A percentile compares a stretch with the other conserved stretches of the same genome.
Conservation (phyloP, 2,797 vertebrate genomes). For the Steatocranus sp. region DNA sequence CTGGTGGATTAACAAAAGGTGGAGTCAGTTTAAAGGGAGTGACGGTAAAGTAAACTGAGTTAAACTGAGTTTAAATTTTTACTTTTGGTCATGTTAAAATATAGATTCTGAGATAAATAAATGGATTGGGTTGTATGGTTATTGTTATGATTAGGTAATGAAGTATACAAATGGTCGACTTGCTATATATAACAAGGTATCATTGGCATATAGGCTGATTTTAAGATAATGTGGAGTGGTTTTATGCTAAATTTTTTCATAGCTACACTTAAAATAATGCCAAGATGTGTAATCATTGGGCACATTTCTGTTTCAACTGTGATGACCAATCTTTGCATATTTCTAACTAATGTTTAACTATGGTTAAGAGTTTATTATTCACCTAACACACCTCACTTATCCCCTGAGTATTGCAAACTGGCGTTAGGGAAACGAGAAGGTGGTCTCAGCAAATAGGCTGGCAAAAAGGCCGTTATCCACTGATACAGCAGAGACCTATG, state of each 20-base stretch:
- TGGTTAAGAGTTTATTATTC: not conserved
- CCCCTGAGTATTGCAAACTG: not conserved
- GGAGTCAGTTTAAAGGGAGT: not conserved
- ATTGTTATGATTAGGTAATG: not conserved
- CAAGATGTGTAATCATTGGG: not conserved
- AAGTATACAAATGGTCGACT: not conserved
- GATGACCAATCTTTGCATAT: not conserved
- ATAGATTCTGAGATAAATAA: not conserved
- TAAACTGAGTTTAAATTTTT: not conserved
- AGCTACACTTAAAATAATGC: not conserved
- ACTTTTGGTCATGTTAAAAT: not conserved
- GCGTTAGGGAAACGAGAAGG: not conserved
- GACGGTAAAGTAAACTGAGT: not conserved
- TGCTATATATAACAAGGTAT: not conserved
- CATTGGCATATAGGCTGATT: not conserved
- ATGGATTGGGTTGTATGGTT: not conserved
- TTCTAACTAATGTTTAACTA: not conserved
- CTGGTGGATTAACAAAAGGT: not conserved
- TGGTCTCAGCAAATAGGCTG: not conserved
- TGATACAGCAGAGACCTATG: not conserved
- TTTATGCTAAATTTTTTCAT: not conserved
- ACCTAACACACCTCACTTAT: not conserved
- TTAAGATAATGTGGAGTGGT: not conserved
- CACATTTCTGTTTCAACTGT: not conserved
- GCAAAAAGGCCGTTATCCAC: not conserved